Base-by-base conservation (phyloP, 2,888 invertebrate genomes). In the Amaurobius ferox region DNA sequence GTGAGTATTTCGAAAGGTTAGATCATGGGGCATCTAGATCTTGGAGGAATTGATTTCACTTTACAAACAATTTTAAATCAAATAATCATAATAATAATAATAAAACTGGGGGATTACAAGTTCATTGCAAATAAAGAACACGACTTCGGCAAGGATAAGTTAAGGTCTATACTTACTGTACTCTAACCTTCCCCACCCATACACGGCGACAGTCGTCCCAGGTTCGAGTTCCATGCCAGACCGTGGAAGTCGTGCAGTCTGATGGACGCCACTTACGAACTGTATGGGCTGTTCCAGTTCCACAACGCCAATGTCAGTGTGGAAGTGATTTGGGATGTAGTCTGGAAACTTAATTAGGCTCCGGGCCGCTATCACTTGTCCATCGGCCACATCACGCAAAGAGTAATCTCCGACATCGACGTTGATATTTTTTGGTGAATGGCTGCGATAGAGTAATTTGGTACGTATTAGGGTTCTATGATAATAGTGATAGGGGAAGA, bases 111-210 rank as follows among this genome's bases (percentile, higher is more conserved):
- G n/a, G n/a, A n/a, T n/a, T n/a, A n/a, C n/a, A n/a, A n/a, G n/a
- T n/a, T n/a, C n/a, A n/a, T n/a, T n/a, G n/a, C n/a, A n/a, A n/a
- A n/a, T n/a, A n/a, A n/a, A n/a, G n/a, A n/a, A n/a, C n/a, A n/a
- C n/a, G n/a, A n/a, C n/a, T n/a, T n/a, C n/a, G n/a, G n/a, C n/a
- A n/a, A n/a, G n/a, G n/a, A n/a, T n/a, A n/a, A n/a, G 35, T 48
- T 9, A 23, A 28, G 19, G n/a, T 5, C 2, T 32, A 23, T n/a
- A 26, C 67, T 67, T 40, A 86, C 85, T 30, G 26, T 86, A 86
- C 6, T 30, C 32, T n/a, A 86, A 28, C 1, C 85, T 28, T 32
- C 85, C 85, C 85, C 85, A 86, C 5, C 85, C 85, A 29, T 86
- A 86, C 13, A 86, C 78, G 7, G 66, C 28, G 0, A 86, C 85